A percentile compares a stretch with the other conserved stretches of the same genome.
These are phyloP conservation scores for Stegastes partitus DNA, from an alignment of 2,113 vertebrate genomes.

Conservation along the genomic window DNA sequence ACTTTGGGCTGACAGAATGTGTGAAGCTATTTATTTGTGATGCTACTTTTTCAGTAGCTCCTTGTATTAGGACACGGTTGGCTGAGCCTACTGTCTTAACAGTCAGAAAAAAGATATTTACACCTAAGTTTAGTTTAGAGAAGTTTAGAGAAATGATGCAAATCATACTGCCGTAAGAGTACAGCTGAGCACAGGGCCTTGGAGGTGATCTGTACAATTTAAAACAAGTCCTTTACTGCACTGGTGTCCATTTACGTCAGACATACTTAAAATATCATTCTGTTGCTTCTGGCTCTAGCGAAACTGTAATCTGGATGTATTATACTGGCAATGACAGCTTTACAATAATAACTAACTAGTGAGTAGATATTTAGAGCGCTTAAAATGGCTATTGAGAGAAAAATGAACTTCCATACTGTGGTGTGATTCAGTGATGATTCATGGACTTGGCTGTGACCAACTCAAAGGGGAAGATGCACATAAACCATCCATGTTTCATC, in stretches of 20 bases:
- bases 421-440: background rate
- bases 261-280: background rate
- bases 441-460: conserved; percentile 24
- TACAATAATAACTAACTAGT: conserved; percentile 1
- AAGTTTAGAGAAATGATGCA: background rate
- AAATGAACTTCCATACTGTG: background rate
- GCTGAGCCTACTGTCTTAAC: background rate
- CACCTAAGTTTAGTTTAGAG: background rate
- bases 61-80: background rate
- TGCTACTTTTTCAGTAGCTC: background rate
- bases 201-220: conserved; percentile 8
- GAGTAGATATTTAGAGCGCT: conserved; percentile 6
- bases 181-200: background rate
- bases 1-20: background rate
- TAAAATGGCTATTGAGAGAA: background rate
- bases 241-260: background rate
- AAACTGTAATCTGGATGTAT: background rate
- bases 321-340: background rate
- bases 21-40: conserved; percentile 4
- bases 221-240: conserved; percentile 1
- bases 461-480: background rate
- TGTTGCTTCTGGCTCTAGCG: background rate
- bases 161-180: conserved; percentile 1
- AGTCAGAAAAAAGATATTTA: background rate
- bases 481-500: background rate